A percentile compares a stretch with the other conserved stretches of the same genome.
phyloP scores from a whole-genome alignment of 2,113 vertebrate species.

The Jaculus jaculus region DNA sequence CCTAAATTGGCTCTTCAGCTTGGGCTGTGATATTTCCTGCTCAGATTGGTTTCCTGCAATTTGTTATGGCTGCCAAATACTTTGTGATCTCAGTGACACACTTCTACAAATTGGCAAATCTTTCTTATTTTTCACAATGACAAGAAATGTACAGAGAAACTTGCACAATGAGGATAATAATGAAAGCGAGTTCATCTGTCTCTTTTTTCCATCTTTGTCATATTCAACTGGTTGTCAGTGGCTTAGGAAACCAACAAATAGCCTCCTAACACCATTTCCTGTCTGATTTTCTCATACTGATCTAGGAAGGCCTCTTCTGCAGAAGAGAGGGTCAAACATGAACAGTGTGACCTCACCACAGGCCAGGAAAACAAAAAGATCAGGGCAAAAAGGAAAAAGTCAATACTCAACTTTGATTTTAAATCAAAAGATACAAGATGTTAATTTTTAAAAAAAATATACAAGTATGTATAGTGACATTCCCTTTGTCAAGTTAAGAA shows the following conservation, averaged over 20 bases:
- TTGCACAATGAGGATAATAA: slow-evolving; percentile 51
- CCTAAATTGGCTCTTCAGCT: slow-evolving; percentile 68
- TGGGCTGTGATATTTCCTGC: slow-evolving; percentile 64
- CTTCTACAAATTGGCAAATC: slow-evolving; percentile 60
- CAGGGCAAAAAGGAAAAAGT: slow-evolving; percentile 19
- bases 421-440: slow-evolving; percentile 54
- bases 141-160: slow-evolving; percentile 64
- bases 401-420: slow-evolving; percentile 45
- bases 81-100: slow-evolving; percentile 67
- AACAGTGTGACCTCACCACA: slow-evolving; percentile 5
- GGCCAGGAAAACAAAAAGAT: slow-evolving; percentile 50
- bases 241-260: slow-evolving; percentile 40
- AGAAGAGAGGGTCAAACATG: neutral
- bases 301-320: slow-evolving; percentile 29
- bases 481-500: neutral
- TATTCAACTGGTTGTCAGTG: slow-evolving; percentile 42
- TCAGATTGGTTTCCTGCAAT: slow-evolving; percentile 70
- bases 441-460: slow-evolving; percentile 47
- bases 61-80: slow-evolving; percentile 74
- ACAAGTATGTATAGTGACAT: neutral
- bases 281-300: slow-evolving; percentile 37
- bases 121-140: slow-evolving; percentile 66
- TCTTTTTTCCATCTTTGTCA: slow-evolving; percentile 48
- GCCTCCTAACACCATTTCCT: slow-evolving; percentile 37
- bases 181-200: slow-evolving; percentile 54